A percentile compares a stretch with the other conserved stretches of the same genome.
Conservation (phyloP, 2,797 vertebrate species). For the Enteromius afrohamiltoni region DNA sequence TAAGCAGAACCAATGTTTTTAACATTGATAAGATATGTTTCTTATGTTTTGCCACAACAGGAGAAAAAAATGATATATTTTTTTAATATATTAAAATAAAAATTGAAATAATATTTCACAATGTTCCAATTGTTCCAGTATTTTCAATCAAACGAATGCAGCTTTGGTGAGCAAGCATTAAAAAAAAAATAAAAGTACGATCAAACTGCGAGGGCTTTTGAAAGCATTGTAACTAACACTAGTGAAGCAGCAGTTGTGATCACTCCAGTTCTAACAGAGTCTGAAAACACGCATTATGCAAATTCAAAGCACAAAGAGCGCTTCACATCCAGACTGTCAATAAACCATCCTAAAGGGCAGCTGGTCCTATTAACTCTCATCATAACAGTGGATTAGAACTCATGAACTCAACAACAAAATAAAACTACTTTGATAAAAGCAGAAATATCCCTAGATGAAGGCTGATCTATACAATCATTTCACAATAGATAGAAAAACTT, state of each 20-base stretch:
- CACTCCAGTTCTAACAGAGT: neutral
- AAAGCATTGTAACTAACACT: neutral
- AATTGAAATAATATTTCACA: neutral
- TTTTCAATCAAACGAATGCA: neutral
- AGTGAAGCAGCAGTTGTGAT: neutral
- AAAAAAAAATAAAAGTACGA: neutral
- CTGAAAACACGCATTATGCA: slow-evolving; percentile 59
- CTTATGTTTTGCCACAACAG: neutral
- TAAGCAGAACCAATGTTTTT: neutral
- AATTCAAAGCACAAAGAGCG: slow-evolving; percentile 65
- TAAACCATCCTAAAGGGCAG: neutral
- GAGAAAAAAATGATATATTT: too few relatives aligned
- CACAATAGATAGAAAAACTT: neutral
- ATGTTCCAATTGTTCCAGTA: neutral
- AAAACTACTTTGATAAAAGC: neutral
- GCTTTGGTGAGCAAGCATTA: too few relatives aligned
- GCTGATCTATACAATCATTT: neutral
- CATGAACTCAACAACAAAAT: neutral
- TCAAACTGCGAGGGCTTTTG: neutral
- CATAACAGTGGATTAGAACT: neutral
- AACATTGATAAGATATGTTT: neutral
- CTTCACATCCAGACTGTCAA: slow-evolving; percentile 62
- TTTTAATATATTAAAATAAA: too few relatives aligned
- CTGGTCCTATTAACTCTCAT: neutral
- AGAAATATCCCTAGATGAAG: too few relatives aligned